Conservation (phyloP, 64 coral and sea anemone genomes). For the Platygyra sinensis region DNA sequence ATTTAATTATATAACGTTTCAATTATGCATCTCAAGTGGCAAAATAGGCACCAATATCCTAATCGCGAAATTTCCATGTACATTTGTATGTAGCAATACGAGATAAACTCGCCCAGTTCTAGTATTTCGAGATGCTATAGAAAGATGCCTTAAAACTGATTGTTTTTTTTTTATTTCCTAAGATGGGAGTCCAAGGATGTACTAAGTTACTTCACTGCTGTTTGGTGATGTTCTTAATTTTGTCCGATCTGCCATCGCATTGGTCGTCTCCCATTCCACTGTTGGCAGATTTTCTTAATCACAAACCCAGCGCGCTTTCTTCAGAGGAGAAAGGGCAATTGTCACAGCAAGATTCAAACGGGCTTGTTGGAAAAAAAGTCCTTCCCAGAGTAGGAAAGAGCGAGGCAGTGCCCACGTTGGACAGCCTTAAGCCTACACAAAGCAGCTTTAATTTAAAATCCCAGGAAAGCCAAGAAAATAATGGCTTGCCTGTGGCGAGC, state of each 20-base stretch:
- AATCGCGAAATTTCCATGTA: conserved; percentile 21
- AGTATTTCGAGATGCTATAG: neutral
- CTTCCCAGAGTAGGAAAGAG: neutral
- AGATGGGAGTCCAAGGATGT: conserved; percentile 6
- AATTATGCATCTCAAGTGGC: conserved; percentile 31
- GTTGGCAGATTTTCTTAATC: neutral
- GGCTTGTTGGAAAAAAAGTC: neutral
- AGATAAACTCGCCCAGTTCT: neutral
- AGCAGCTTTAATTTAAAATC: neutral
- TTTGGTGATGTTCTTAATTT: conserved; percentile 12
- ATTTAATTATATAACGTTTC: conserved; percentile 4
- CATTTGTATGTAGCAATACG: neutral
- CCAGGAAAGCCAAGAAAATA: neutral
- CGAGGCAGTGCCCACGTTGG: neutral
- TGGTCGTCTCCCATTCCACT: neutral
- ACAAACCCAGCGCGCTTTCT: neutral
- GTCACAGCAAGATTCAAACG: neutral
- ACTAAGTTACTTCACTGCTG: neutral
- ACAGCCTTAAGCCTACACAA: neutral
- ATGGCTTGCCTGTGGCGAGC: neutral
- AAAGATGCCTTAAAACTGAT: neutral
- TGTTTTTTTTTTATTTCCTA: neutral
- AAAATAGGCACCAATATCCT: neutral
- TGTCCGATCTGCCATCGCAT: neutral
- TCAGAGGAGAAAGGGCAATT: neutral